phyloP scores from a whole-genome alignment of 2,113 vertebrate species.

The Furnarius figulus region DNA sequence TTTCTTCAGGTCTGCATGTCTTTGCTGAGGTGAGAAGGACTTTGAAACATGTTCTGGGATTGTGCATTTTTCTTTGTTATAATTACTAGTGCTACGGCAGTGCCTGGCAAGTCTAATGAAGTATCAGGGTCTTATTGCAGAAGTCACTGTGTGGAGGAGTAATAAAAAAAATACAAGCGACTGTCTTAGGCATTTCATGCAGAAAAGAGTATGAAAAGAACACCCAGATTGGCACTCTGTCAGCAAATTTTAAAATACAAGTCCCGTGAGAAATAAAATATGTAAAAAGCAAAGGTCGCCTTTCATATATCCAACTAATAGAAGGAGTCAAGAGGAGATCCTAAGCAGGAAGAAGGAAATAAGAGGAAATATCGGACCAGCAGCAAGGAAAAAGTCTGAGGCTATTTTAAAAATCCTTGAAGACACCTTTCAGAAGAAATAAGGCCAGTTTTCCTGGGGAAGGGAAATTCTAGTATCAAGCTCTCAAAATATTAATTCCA shows the following conservation, averaged over 20 bases:
- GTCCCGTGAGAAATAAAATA: not conserved
- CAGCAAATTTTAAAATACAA: not conserved
- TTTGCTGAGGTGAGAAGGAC: not conserved
- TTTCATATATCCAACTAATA: not conserved
- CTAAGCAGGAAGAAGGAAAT: not conserved
- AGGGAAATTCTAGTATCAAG: not conserved
- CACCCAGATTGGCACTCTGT: not conserved
- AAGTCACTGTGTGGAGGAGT: not conserved
- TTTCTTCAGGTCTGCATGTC: not conserved
- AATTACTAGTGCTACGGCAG: not conserved
- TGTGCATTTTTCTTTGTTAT: not conserved
- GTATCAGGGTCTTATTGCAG: not conserved
- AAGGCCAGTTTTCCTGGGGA: not conserved
- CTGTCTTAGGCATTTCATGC: not conserved
- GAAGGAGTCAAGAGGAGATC: not conserved
- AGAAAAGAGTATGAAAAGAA: not conserved
- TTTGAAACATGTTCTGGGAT: not conserved
- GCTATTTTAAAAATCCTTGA: not conserved
- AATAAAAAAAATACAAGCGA: not conserved
- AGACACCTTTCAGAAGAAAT: not conserved
- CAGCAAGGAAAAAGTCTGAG: not conserved
- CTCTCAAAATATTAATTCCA: not conserved
- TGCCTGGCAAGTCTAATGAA: slow-evolving; percentile 11
- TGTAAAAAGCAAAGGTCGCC: not conserved
- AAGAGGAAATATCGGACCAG: not conserved